A percentile compares a stretch with the other conserved stretches of the same genome.
phyloP scores from a whole-genome alignment of 2,888 invertebrate genomes.

The Lasiommata megera region DNA sequence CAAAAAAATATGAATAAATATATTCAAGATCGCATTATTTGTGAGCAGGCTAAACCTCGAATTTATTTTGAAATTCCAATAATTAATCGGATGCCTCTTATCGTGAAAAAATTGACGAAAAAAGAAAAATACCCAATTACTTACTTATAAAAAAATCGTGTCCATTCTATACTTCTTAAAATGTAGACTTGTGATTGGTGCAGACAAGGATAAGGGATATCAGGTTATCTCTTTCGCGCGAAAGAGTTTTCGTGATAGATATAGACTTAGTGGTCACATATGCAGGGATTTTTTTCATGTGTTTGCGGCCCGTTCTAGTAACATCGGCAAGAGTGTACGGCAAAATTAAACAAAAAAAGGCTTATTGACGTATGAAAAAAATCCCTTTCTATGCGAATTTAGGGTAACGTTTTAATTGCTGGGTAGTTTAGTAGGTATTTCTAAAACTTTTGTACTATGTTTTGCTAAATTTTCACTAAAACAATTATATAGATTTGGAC shows the following conservation, averaged over 20 bases:
- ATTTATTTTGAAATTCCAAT: conserved; percentile 39
- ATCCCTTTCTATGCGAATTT: conserved; percentile 34
- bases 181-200: conserved; percentile 57
- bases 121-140: conserved; percentile 13
- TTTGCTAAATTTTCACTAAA: conserved; percentile 81
- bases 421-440: conserved; percentile 77
- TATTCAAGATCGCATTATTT: conserved; percentile 27
- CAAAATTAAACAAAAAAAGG: neutral
- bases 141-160: conserved; percentile 39
- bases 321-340: neutral
- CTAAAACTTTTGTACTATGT: conserved; percentile 81
- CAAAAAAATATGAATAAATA: neutral
- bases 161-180: conserved; percentile 50
- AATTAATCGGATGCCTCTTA: conserved; percentile 33
- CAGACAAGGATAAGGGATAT: conserved; percentile 45
- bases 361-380: conserved; percentile 3
- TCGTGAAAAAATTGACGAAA: conserved; percentile 22
- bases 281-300: conserved; percentile 16
- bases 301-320: neutral
- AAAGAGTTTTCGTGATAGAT: conserved; percentile 70
- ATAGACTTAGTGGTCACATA: conserved; percentile 64
- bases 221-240: conserved; percentile 56
- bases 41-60: conserved; percentile 35
- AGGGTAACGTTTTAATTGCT: conserved; percentile 60
- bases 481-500: conserved; percentile 70